Base-by-base conservation (phyloP, 2,797 vertebrate species). In the Alcedo atthis region DNA sequence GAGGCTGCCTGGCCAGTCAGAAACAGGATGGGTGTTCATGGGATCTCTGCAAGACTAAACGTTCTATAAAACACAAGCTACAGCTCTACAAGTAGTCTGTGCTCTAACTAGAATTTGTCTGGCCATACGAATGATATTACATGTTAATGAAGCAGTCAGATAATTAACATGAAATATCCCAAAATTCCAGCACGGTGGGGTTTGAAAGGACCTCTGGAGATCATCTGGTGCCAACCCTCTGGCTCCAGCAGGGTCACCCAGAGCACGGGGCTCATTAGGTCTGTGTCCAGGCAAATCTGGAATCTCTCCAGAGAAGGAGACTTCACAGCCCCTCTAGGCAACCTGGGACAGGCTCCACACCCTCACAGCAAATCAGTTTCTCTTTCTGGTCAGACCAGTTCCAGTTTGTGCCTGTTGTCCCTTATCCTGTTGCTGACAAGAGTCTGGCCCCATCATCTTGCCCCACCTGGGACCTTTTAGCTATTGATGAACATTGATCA, bases 111-210 rank as follows among this genome's bases (percentile, higher is more conserved):
- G 61, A 53, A 64, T 35, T n/a, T 35, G 11, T 14, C 75, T 22
- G 54, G 49, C n/a, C 19, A 5, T 46, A 25, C 5, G 14, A 80
- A 62, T 3, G 0, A 18, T 12, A 6, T 16, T 12, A 9, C 2
- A 12, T 1, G 1, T 18, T 33, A 61, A 66, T 33, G 28, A 76
- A 67, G 28, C 1, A 1, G 17, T 2, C 28, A 61, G 35, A 48
- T 54, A n/a, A 42, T 68, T 46, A 14, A 6, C 20, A 12, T 33
- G 19, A 57, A 57, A 18, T 21, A 55, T 55, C n/a, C n/a, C 30
- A 14, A 12, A 32, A 55, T 55, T n/a, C 12, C n/a, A 32, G 19
- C 12, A 32, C 5, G 7, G 54, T 32, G 54, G n/a, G 54, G n/a
- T 12, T 21, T 55, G 19, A 55, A 32, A 20, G n/a, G 54, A 33